A percentile compares a stretch with the other conserved stretches of the same genome.
Conservation (phyloP, 2,797 vertebrate species). For the Acanthornis magna region DNA sequence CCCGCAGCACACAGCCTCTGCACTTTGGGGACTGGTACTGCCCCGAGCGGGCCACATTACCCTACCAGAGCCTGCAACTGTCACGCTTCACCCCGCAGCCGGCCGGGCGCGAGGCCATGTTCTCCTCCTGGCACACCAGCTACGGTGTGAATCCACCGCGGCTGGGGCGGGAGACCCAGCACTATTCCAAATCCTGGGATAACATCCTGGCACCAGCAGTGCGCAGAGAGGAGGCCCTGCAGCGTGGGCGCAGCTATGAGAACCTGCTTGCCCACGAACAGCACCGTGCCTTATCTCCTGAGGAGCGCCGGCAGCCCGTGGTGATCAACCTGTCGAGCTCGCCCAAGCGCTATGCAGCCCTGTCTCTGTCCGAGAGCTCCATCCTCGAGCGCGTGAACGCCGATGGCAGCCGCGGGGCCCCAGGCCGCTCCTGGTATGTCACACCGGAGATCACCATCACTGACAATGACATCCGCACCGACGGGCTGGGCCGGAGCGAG, state of each 20-base stretch:
- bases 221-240: conserved; percentile 82
- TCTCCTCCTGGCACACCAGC: conserved; percentile 85
- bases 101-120: conserved; percentile 71
- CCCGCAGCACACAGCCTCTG: conserved; percentile 77
- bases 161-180: conserved; percentile 84
- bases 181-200: conserved; percentile 95
- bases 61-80: conserved; percentile 72
- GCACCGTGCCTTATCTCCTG: conserved; percentile 75
- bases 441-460: conserved; percentile 98
- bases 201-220: conserved; percentile 86
- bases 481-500: conserved; percentile 74
- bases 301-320: conserved; percentile 84
- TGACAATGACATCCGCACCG: conserved; percentile 89
- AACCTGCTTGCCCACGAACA: conserved; percentile 86
- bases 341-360: conserved; percentile 90
- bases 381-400: conserved; percentile 84
- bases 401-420: conserved; percentile 76
- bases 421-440: conserved; percentile 88
- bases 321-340: conserved; percentile 96
- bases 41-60: conserved; percentile 74
- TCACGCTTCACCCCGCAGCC: conserved; percentile 76
- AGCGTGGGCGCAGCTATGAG: conserved; percentile 91
- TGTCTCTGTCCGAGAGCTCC: conserved; percentile 93
- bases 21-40: conserved; percentile 87
- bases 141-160: conserved; percentile 79